These are phyloP conservation scores for Sander vitreus DNA, from an alignment of 2,113 vertebrate genomes.

Conservation along the genomic window DNA sequence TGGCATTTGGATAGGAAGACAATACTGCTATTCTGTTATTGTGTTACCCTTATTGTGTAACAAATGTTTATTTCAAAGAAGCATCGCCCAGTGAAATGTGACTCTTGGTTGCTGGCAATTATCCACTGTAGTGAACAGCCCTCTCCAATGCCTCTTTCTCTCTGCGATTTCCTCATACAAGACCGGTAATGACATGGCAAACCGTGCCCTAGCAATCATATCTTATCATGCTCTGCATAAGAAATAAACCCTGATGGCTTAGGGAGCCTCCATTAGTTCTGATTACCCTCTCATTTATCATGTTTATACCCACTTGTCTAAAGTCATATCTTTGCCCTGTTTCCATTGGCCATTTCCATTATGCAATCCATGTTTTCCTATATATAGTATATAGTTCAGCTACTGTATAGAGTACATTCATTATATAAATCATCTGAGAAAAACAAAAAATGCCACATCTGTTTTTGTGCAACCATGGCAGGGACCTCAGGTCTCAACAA, in stretches of 20 bases:
- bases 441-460: neutral
- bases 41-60: neutral
- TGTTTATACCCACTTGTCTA: slow-evolving; percentile 9
- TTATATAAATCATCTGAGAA: neutral
- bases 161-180: neutral
- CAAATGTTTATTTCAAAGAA: neutral
- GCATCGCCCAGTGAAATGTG: neutral
- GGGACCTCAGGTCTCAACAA: neutral
- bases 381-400: neutral
- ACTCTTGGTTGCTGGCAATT: neutral
- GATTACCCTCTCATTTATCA: slow-evolving; percentile 39
- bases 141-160: neutral
- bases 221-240: slow-evolving; percentile 14
- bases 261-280: slow-evolving; percentile 57
- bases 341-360: neutral
- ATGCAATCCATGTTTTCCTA: neutral
- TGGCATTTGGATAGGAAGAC: neutral
- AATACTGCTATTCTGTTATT: neutral
- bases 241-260: slow-evolving; percentile 35
- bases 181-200: slow-evolving; percentile 4
- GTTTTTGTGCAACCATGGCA: neutral
- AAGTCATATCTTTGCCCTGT: slow-evolving; percentile 8
- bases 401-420: neutral
- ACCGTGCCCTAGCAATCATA: neutral
- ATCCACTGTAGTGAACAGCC: neutral